phyloP scores from a whole-genome alignment of 1,140 invertebrate species.

The Orussus abietinus region DNA sequence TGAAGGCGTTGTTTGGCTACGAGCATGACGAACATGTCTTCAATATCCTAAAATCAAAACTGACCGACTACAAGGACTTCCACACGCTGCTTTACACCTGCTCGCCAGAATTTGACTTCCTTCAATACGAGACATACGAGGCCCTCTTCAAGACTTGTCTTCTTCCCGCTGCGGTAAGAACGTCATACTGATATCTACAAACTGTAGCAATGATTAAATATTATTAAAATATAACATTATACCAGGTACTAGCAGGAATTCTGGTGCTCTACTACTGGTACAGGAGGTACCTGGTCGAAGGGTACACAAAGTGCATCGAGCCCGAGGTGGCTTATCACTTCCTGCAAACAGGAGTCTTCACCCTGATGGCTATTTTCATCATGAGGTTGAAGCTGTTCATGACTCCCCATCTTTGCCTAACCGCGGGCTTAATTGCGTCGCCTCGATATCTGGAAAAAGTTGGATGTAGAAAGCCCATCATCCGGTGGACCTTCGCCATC shows the following conservation, averaged over 20 bases:
- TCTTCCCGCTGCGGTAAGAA: conserved; percentile 57
- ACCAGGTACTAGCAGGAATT: conserved; percentile 49
- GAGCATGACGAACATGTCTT: conserved; percentile 70
- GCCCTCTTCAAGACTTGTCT: conserved; percentile 56
- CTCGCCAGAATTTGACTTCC: conserved; percentile 77
- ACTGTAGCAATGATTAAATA: too few species aligned
- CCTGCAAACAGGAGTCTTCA: conserved; percentile 65
- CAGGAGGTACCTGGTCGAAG: conserved; percentile 28
- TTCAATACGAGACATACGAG: conserved; percentile 57
- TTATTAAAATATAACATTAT: too few species aligned
- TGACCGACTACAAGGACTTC: conserved; percentile 71
- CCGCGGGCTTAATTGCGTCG: conserved; percentile 61
- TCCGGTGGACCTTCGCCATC: conserved; percentile 28
- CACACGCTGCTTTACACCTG: conserved; percentile 83
- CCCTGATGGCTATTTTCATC: conserved; percentile 70
- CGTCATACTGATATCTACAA: too few species aligned
- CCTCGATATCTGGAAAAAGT: conserved; percentile 43
- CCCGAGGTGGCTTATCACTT: conserved; percentile 68
- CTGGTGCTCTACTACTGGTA: conserved; percentile 49
- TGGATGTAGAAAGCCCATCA: conserved; percentile 33
- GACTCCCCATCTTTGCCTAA: conserved; percentile 75
- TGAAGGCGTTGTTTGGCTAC: conserved; percentile 37
- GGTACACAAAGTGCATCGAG: conserved; percentile 49
- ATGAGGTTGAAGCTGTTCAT: conserved; percentile 84
- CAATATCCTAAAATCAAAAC: conserved; percentile 73